These are phyloP conservation scores for Serrognathus titanus DNA, from an alignment of 2,888 invertebrate species.

Conservation along the genomic window DNA sequence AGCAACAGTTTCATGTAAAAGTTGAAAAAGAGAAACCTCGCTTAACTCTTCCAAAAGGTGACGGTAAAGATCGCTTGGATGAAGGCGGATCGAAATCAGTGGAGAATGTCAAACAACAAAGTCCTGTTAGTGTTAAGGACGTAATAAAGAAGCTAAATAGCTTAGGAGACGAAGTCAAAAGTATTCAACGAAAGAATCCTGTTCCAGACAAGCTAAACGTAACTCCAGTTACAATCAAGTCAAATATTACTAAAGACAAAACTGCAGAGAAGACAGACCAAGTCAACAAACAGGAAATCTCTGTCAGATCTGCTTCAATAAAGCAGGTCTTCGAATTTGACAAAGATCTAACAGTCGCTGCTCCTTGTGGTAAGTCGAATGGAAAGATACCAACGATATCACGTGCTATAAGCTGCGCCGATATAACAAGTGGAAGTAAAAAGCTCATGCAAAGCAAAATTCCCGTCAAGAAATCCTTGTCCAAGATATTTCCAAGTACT, in stretches of 20 bases:
- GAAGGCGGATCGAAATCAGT: neutral
- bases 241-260: neutral
- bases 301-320: neutral
- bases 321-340: no score
- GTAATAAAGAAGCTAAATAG: conserved; percentile 36
- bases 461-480: conserved; percentile 40
- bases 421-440: conserved; percentile 29
- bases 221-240: neutral
- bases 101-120: neutral
- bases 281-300: neutral
- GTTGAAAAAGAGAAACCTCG: no score
- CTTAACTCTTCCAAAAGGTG: no score
- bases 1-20: no score
- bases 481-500: conserved; percentile 45
- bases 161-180: neutral
- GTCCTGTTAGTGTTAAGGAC: conserved; percentile 36
- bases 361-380: neutral
- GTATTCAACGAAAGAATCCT: no score
- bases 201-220: neutral
- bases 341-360: no score
- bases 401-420: conserved; percentile 38
- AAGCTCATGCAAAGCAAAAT: conserved; percentile 34
- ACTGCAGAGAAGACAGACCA: neutral
- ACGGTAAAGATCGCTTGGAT: neutral
- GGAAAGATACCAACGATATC: conserved; percentile 24